Base-by-base conservation (phyloP, 2,797 vertebrate genomes). In the Semotilus atromaculatus region DNA sequence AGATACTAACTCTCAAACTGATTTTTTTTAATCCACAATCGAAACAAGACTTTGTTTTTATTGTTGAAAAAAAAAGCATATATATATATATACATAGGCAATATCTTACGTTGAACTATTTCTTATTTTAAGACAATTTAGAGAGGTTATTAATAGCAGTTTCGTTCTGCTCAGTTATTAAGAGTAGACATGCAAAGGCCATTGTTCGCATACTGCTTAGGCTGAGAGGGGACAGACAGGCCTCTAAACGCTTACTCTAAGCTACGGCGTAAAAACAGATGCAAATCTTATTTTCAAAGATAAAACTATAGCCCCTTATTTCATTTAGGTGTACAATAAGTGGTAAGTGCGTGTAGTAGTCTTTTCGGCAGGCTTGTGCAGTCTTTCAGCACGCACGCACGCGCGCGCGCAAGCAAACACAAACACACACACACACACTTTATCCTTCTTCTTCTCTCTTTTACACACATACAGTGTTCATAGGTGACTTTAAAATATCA, bases 181-280 rank as follows among this genome's bases (percentile, higher is more conserved):
- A 34, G 64, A 67, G 80, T 80, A 55, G 58, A 64, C 2, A n/a
- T 86, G 38, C 51, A 78, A 82, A 31, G 68, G 85, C 85, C 83
- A 88, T 88, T 88, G 86, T 89, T 85, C 83, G 75, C 74, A 82
- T 62, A 51, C 48, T 55, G 78, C 73, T 88, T 76, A 58, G 84
- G 75, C 58, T 88, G 36, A 68, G 23, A 45, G 18, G 40, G 81
- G 58, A 83, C 84, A 85, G 71, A 45, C 87, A 86, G 84, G 87
- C 84, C 87, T 88, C 83, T 82, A 38, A 58, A 85, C 62, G 26
- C 23, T 71, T 70, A 72, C 45, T 64, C 67, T 43, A 36, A 38
- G 19, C 55, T 43, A 83, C 73, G 73, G 21, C 40, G 29, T 70
- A 40, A 71, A 70, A 80, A 80, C 74, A 38, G 68, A 58, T 13